phyloP scores from a whole-genome alignment of 2,797 vertebrate genomes.

The Cirrhinus molitorella region DNA sequence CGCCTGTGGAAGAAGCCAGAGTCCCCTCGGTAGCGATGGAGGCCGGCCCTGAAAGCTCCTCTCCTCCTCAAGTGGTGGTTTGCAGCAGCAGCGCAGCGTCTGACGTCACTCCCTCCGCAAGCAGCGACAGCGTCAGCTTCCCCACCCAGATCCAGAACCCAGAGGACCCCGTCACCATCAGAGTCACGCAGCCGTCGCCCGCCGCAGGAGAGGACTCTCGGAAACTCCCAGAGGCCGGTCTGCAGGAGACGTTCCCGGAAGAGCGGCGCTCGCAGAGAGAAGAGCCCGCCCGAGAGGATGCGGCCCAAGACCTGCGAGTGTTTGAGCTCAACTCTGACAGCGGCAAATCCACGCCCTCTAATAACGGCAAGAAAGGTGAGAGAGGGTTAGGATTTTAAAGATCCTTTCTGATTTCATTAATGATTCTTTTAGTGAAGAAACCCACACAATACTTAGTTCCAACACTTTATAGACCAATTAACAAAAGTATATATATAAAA shows the following conservation, averaged over 20 bases:
- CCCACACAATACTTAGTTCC: too few relatives aligned
- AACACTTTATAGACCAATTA: too few relatives aligned
- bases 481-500: too few relatives aligned
- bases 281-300: conserved; percentile 80
- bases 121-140: conserved; percentile 91
- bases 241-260: conserved; percentile 59
- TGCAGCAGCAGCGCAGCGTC: conserved; percentile 71
- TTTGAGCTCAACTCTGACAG: conserved; percentile 98
- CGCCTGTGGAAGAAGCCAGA: conserved; percentile 68
- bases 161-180: conserved; percentile 52
- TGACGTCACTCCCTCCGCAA: conserved; percentile 85
- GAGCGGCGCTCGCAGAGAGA: neutral
- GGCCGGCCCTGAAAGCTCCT: conserved; percentile 54
- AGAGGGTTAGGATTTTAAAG: neutral
- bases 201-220: conserved; percentile 69
- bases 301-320: conserved; percentile 90
- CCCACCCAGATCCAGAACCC: conserved; percentile 88
- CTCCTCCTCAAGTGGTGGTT: conserved; percentile 58
- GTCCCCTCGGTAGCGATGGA: conserved; percentile 15
- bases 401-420: too few relatives aligned
- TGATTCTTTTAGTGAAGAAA: too few relatives aligned
- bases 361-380: conserved; percentile 97
- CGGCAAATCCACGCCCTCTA: conserved; percentile 97
- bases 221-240: conserved; percentile 79
- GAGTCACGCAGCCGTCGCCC: neutral